phyloP scores from a whole-genome alignment of 2,113 vertebrate species.

The Hemibagrus wyckioides region DNA sequence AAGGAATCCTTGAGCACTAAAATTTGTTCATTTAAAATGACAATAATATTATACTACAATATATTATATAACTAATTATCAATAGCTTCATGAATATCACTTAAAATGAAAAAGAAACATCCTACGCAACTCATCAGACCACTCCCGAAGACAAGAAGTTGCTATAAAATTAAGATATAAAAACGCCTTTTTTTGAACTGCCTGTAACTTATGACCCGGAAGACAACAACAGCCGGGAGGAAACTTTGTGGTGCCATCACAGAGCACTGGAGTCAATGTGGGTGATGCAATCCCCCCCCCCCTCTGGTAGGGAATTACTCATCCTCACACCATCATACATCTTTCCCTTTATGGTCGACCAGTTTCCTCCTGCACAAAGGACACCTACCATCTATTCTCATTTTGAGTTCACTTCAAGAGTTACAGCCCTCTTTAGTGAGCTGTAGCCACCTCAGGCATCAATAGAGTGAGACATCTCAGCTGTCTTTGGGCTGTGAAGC shows the following conservation, averaged over 20 bases:
- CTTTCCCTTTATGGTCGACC: slow-evolving; percentile 76
- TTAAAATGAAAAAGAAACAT: neutral
- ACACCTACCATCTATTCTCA: slow-evolving; percentile 81
- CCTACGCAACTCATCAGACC: neutral
- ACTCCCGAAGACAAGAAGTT: neutral
- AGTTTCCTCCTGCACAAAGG: slow-evolving; percentile 70
- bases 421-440: slow-evolving; percentile 64
- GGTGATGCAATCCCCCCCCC: slow-evolving; percentile 42
- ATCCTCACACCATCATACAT: slow-evolving; percentile 73
- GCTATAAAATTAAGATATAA: neutral
- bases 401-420: slow-evolving; percentile 67
- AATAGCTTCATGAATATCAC: neutral
- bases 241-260: slow-evolving; percentile 61
- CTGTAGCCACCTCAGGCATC: slow-evolving; percentile 67
- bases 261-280: slow-evolving; percentile 65
- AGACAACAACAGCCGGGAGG: slow-evolving; percentile 19
- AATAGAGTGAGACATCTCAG: slow-evolving; percentile 67
- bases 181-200: neutral
- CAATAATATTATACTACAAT: neutral
- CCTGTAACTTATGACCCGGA: slow-evolving; percentile 1
- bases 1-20: neutral
- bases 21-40: neutral
- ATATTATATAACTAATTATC: neutral
- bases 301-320: slow-evolving; percentile 68
- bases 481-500: slow-evolving; percentile 55